phyloP scores from a whole-genome alignment of 1,140 invertebrate species.

The Cyclina sinensis region DNA sequence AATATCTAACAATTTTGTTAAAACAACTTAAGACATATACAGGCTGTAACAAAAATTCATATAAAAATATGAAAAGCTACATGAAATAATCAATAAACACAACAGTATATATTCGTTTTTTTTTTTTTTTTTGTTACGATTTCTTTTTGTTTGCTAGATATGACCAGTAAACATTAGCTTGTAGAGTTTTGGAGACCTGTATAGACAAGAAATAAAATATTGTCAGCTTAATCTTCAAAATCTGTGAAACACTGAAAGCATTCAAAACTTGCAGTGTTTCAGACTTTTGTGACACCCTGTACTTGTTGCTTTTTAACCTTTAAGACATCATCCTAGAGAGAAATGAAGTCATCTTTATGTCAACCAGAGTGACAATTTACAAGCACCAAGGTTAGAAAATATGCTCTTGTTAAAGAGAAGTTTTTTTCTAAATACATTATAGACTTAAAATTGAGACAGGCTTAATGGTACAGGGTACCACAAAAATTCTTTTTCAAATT shows the following conservation, averaged over 20 bases:
- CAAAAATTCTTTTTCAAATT: too few relatives aligned
- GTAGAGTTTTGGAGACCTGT: constrained; percentile 25
- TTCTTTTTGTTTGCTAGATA: constrained; percentile 9
- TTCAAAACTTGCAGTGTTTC: neutral
- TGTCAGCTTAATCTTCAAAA: neutral
- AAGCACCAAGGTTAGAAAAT: too few relatives aligned
- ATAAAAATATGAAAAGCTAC: constrained; percentile 3
- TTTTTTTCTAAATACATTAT: too few relatives aligned
- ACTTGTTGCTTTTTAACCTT: too few relatives aligned
- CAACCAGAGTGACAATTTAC: too few relatives aligned
- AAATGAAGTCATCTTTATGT: too few relatives aligned
- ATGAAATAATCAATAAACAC: neutral
- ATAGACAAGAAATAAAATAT: constrained; percentile 33
- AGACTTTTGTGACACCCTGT: neutral
- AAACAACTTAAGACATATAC: neutral
- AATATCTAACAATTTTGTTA: neutral
- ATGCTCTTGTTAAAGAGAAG: too few relatives aligned
- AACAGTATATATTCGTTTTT: neutral
- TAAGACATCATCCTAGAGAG: too few relatives aligned
- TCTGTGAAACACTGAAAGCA: neutral
- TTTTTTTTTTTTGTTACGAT: neutral
- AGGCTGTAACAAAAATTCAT: constrained; percentile 22
- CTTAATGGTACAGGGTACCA: too few relatives aligned
- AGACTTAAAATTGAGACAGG: too few relatives aligned
- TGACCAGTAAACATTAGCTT: constrained; percentile 22